Conservation (phyloP, 2,888 invertebrate genomes). For the Smittia aterrima region DNA sequence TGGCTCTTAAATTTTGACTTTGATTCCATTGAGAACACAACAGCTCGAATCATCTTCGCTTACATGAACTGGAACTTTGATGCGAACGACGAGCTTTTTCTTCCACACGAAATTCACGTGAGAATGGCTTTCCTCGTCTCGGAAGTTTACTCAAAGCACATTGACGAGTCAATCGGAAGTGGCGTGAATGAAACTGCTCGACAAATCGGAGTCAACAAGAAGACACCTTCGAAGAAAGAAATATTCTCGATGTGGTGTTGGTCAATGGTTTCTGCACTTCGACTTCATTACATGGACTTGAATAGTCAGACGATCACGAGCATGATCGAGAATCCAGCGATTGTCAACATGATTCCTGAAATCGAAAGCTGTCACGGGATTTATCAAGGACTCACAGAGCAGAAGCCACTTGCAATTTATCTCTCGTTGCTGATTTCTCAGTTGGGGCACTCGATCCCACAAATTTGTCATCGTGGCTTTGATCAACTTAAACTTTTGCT, state of each 20-base stretch:
- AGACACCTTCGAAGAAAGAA: conserved; percentile 55
- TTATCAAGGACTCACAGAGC: conserved; percentile 59
- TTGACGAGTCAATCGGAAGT: conserved; percentile 54
- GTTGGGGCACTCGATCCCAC: conserved; percentile 70
- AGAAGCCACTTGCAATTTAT: conserved; percentile 68
- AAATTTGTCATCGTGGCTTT: conserved; percentile 66
- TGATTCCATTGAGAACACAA: conserved; percentile 62
- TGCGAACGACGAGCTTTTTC: conserved; percentile 56
- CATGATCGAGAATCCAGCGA: conserved; percentile 55
- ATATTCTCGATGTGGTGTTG: conserved; percentile 73
- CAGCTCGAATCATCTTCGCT: conserved; percentile 67
- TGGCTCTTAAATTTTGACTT: conserved; percentile 66
- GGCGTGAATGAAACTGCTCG: conserved; percentile 63
- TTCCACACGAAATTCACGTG: conserved; percentile 66
- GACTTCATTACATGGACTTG: conserved; percentile 65
- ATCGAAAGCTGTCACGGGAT: conserved; percentile 55
- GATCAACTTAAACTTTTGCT: conserved; percentile 59
- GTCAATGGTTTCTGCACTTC: conserved; percentile 64
- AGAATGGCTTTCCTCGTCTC: conserved; percentile 67
- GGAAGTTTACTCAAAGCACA: conserved; percentile 62
- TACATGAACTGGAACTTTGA: conserved; percentile 70
- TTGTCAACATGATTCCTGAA: conserved; percentile 60
- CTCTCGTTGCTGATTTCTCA: conserved; percentile 66
- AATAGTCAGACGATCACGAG: conserved; percentile 51
- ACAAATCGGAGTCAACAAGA: conserved; percentile 52